Evolutionary conservation across 2,113 vertebrate species (phyloP), one percentile per base, ranked within the genome.

Genomic region (Speoplatyrhinus poulsoni): DNA sequence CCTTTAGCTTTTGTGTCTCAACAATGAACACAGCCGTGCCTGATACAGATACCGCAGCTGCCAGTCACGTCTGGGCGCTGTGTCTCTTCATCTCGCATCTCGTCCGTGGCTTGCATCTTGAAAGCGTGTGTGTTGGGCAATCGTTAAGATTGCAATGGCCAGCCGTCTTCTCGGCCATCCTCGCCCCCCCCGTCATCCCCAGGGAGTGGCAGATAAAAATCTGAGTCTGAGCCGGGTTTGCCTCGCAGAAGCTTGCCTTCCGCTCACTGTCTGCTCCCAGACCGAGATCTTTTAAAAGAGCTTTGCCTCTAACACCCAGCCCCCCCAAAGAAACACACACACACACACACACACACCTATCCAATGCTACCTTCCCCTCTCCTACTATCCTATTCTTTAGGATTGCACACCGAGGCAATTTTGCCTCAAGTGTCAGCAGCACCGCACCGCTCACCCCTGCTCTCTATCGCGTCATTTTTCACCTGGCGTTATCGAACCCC

Each of bases 131-230:
- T 26, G 6, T 33, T 52, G 33, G 13, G 58, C 17, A n/a, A n/a
- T n/a, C n/a, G n/a, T n/a, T 67, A 72, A 56, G 89, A 91, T 91
- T 84, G 81, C 67, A 79, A 91, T 90, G 88, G 84, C 77, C 87
- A 80, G 77, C 82, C 75, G 11, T 12, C 57, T 26, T 10, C 6
- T 59, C 33, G 32, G 1, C 11, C 58, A 36, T 26, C 12, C 6
- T 11, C 60, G 41, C 66, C 58, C 50, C 67, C 15, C 58, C 60
- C 56, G 3, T 19, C 16, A 10, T 85, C 86, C 82, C 70, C 74
- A 5, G 82, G 86, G 89, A 82, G 75, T 61, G 83, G 81, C 77
- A 80, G 89, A 90, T 91, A 87, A 76, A 73, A 75, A 90, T 92
- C 88, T 48, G 67, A 87, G 73, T 68, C 62, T 70, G 50, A 79